phyloP scores from a whole-genome alignment of 1,140 invertebrate species.

The Globodera ellingtonae region DNA sequence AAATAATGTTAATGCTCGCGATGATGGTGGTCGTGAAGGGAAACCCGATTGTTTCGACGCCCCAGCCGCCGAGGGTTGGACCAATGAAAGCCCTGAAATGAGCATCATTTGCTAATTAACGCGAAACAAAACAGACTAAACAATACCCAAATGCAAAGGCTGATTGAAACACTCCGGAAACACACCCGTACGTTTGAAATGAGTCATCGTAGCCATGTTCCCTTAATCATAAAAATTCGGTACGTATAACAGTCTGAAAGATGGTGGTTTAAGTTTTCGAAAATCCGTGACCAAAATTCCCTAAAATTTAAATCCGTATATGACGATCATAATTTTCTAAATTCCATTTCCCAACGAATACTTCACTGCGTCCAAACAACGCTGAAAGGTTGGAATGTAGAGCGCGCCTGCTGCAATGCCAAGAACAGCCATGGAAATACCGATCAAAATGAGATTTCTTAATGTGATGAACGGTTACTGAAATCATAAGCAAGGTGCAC shows the following conservation, averaged over 20 bases:
- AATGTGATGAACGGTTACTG: slow-evolving; percentile 6
- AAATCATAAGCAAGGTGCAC: slow-evolving; percentile 37
- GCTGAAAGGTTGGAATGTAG: slow-evolving; percentile 65
- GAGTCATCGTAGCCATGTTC: slow-evolving; percentile 61
- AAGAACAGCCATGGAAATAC: slow-evolving; percentile 57
- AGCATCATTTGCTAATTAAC: slow-evolving; percentile 7
- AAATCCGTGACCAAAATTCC: too few relatives aligned
- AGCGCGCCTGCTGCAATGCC: slow-evolving; percentile 63
- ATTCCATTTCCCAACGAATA: background rate
- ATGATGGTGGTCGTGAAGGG: slow-evolving; percentile 62
- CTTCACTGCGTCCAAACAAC: slow-evolving; percentile 64
- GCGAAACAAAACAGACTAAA: background rate
- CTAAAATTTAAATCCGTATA: too few relatives aligned
- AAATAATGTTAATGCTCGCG: slow-evolving; percentile 54
- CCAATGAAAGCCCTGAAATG: slow-evolving; percentile 56
- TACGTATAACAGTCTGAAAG: too few relatives aligned
- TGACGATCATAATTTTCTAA: too few relatives aligned
- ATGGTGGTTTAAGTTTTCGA: too few relatives aligned
- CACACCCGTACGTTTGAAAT: slow-evolving; percentile 65
- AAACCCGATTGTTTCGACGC: slow-evolving; percentile 60
- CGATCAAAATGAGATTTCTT: slow-evolving; percentile 57
- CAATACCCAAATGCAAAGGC: slow-evolving; percentile 61
- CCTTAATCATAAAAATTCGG: slow-evolving; percentile 4
- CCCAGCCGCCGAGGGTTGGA: slow-evolving; percentile 59
- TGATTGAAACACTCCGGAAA: slow-evolving; percentile 63